These are phyloP conservation scores for Diloba caeruleocephala DNA, from an alignment of 2,888 invertebrate genomes.

Conservation along the genomic window DNA sequence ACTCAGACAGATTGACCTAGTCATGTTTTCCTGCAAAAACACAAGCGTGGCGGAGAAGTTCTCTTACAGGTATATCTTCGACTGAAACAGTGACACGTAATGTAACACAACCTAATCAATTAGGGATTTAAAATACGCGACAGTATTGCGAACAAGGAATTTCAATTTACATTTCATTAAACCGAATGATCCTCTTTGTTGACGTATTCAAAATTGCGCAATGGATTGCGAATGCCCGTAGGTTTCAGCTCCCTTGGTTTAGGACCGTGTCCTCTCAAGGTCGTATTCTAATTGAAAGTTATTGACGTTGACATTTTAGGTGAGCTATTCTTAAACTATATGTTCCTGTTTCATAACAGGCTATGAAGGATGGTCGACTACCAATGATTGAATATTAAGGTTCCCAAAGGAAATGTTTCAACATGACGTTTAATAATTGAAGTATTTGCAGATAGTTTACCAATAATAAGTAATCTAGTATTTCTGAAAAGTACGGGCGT, in stretches of 20 bases:
- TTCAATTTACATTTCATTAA: constrained; percentile 40
- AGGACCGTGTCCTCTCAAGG: constrained; percentile 28
- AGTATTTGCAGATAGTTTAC: constrained; percentile 6
- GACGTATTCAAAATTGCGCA: constrained; percentile 34
- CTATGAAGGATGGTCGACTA: background rate
- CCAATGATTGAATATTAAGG: constrained; percentile 16
- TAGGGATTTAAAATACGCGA: constrained; percentile 10
- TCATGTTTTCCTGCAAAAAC: no score
- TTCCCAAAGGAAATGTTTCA: background rate
- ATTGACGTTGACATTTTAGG: constrained; percentile 17
- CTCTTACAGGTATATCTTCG: no score
- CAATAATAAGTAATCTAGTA: no score
- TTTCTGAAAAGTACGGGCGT: no score
- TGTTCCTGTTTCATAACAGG: constrained; percentile 11
- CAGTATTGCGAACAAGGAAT: constrained; percentile 13
- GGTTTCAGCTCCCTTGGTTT: constrained; percentile 20
- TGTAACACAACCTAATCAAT: constrained; percentile 18
- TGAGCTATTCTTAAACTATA: background rate
- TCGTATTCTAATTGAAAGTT: constrained; percentile 27
- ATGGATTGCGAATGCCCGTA: constrained; percentile 13
- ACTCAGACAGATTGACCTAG: no score
- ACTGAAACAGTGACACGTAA: background rate
- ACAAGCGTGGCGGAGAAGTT: no score
- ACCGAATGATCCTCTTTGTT: constrained; percentile 10
- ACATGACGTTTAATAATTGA: background rate